These are phyloP conservation scores for Zoanthus sansibaricus DNA, from an alignment of 92 coral and sea anemone genomes.

Conservation along the genomic window DNA sequence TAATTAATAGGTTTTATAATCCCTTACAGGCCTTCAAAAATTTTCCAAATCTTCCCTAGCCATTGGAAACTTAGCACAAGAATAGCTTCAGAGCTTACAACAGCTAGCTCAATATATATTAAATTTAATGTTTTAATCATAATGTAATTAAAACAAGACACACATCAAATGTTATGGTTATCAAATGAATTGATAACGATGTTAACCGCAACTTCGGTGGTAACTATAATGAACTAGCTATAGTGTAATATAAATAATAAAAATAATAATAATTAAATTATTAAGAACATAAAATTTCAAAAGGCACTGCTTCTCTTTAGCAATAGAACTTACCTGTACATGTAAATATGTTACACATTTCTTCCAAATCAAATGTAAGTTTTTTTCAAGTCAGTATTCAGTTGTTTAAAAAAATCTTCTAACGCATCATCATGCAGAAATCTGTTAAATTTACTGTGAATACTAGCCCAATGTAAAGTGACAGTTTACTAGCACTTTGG, in stretches of 20 bases:
- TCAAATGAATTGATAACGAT: background rate
- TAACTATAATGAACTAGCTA: background rate
- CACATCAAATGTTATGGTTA: background rate
- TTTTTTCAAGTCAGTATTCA: background rate
- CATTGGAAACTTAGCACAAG: background rate
- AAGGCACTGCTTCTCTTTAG: conserved; percentile 1
- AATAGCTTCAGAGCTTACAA: background rate
- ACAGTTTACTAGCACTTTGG: background rate
- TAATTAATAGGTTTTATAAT: background rate
- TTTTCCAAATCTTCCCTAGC: background rate
- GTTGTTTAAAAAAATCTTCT: background rate
- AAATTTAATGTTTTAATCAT: background rate
- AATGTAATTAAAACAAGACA: background rate
- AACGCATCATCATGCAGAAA: background rate
- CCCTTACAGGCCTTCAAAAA: background rate
- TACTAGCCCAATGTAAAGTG: background rate
- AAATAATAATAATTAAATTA: no score
- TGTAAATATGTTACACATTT: background rate
- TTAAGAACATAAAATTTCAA: background rate
- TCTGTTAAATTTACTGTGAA: background rate
- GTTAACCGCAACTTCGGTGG: background rate
- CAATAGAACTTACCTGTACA: background rate
- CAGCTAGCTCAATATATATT: background rate
- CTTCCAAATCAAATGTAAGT: background rate
- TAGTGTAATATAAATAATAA: background rate